Base-by-base conservation (phyloP, 1,140 invertebrate species). In the Drosophila tropicalis region DNA sequence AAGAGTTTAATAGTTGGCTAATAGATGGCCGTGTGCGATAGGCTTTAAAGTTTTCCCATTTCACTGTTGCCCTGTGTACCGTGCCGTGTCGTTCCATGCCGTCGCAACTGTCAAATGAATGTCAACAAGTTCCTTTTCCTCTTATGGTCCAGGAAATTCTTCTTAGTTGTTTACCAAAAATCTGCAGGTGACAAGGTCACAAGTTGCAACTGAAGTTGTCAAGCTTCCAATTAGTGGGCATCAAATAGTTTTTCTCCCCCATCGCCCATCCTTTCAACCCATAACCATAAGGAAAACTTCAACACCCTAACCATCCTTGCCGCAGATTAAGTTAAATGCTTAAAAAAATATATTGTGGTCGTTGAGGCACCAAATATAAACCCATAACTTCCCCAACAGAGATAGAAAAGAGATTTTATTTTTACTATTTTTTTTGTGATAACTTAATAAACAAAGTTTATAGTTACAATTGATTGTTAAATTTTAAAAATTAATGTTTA, bases 201-300 rank as follows among this genome's bases (percentile, higher is more conserved):
- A 51, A 22, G 44, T 22, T 51, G 44, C 44, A 51, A 51, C 17
- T 22, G 44, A 51, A 51, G 44, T 51, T 51, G n/a, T 12, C 44
- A 85, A 85, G 66, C 73, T 85, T 84, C 66, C 81, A 85, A 85
- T 84, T 84, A 81, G 67, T 32, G 25, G 34, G 22, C 72, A 67
- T 56, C 61, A 74, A 61, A 74, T 75, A 75, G 71, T 75, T 75
- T 74, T 51, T 12, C 44, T 12, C 44, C n/a, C 17, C 15, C 2
- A 7, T 10, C 44, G 1, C 41, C 15, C 25, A 25, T 25, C 4
- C 29, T 0, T 29, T 2, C 36, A 39, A 4, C 36, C 12, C 10
- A 39, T 12, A 39, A 13, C 36, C 13, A 39, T 9, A 36, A 29
- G 29, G 29, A 29, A 29, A 29, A 29, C 5, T 36, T 36, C 9